A percentile compares a stretch with the other conserved stretches of the same genome.
Evolutionary conservation across 2,797 vertebrate species (phyloP).

Genomic region (Discoglossus pictus): DNA sequence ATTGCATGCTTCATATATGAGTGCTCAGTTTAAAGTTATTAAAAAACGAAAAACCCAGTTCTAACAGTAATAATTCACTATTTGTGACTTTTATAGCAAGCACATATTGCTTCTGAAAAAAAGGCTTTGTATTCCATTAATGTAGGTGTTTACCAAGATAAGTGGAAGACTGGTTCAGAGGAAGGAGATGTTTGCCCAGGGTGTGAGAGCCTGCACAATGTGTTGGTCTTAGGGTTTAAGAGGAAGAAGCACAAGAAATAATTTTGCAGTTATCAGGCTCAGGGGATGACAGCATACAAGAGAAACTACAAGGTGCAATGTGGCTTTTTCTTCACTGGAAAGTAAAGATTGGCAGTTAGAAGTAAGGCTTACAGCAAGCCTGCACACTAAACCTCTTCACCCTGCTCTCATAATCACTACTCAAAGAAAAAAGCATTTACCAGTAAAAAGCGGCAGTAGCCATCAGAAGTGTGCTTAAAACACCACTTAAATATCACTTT

Average conservation of each 20-base stretch:
- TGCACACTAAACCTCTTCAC: conserved; percentile 97
- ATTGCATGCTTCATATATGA: conserved; percentile 77
- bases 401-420: conserved; percentile 99
- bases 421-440: conserved; percentile 94
- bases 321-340: conserved; percentile 85
- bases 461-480: conserved; percentile 99
- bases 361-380: conserved; percentile 96
- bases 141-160: conserved; percentile 75
- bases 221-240: conserved; percentile 75
- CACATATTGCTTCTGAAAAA: conserved; percentile 63
- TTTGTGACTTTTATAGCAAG: conserved; percentile 78
- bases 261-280: conserved; percentile 91
- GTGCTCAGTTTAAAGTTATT: conserved; percentile 75
- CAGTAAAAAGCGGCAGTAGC: conserved; percentile 97
- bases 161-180: conserved; percentile 63
- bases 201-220: conserved; percentile 64
- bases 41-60: conserved; percentile 72
- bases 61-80: conserved; percentile 72
- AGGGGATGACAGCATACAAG: conserved; percentile 91
- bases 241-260: conserved; percentile 82
- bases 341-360: conserved; percentile 98
- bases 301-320: conserved; percentile 85
- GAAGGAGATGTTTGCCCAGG: conserved; percentile 65
- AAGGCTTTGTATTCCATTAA: conserved; percentile 73
- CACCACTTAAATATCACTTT: conserved; percentile 99